Conservation (phyloP, 2,113 vertebrate species). For the Galeopterus variegatus region DNA sequence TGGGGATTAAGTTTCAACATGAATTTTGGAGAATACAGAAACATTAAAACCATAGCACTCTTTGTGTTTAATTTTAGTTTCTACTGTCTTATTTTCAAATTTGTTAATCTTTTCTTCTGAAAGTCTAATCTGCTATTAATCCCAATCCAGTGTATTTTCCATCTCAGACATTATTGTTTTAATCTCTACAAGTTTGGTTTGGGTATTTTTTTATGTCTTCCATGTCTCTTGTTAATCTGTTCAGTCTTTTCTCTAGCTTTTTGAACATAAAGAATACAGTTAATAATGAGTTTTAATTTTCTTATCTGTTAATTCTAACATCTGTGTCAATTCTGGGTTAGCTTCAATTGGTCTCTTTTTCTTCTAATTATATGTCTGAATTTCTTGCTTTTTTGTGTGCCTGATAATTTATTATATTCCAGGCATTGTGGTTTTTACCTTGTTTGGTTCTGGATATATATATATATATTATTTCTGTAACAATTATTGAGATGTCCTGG, state of each 20-base stretch:
- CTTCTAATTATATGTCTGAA: neutral
- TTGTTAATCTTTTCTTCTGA: neutral
- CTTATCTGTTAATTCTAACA: conserved; percentile 36
- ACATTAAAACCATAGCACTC: neutral
- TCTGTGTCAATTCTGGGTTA: neutral
- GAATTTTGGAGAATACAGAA: neutral
- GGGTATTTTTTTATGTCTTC: neutral
- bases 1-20: neutral
- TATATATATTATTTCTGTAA: neutral
- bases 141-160: neutral
- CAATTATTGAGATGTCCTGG: neutral
- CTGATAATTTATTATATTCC: neutral
- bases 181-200: neutral
- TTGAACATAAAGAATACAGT: neutral
- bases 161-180: neutral
- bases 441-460: neutral
- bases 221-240: neutral
- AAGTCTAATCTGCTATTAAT: neutral
- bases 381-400: conserved; percentile 8
- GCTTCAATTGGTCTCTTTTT: neutral
- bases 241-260: neutral
- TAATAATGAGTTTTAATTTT: neutral
- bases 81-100: conserved; percentile 12
- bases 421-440: neutral
- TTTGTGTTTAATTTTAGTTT: conserved; percentile 3